phyloP scores from a whole-genome alignment of 1,140 invertebrate genomes.

The Heterodera schachtii region DNA sequence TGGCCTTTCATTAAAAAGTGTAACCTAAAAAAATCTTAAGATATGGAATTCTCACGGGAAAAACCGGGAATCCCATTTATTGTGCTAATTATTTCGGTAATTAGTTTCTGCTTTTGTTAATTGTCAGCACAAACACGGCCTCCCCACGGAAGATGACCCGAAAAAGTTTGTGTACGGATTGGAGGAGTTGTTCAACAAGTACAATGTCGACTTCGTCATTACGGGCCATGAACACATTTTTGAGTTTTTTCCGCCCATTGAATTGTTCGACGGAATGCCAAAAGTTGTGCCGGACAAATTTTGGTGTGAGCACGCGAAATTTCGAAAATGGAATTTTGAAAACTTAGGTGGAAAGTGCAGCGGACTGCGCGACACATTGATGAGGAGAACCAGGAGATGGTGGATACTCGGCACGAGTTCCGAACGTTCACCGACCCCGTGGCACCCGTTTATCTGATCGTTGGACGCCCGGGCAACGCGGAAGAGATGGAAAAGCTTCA shows the following conservation, averaged over 20 bases:
- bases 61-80: no score
- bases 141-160: background rate
- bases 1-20: no score
- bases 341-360: conserved; percentile 4
- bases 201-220: conserved; percentile 21
- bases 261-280: background rate
- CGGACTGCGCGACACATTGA: background rate
- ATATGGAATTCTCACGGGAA: no score
- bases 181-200: conserved; percentile 21
- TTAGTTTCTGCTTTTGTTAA: background rate
- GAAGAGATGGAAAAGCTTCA: conserved; percentile 8
- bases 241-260: conserved; percentile 23
- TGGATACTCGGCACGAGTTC: background rate
- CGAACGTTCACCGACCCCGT: conserved; percentile 13
- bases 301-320: background rate
- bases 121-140: conserved; percentile 23
- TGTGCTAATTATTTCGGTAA: background rate
- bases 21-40: no score
- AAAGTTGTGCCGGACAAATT: conserved; percentile 24
- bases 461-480: background rate
- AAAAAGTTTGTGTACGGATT: conserved; percentile 19
- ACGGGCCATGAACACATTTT: conserved; percentile 16
- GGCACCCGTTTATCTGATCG: conserved; percentile 18
- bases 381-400: background rate
- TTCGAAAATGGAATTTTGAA: no score